Evolutionary conservation across 2,888 invertebrate genomes (phyloP), one percentile per base, ranked within the genome.

Genomic region (Thecocarcelia acutangulata): DNA sequence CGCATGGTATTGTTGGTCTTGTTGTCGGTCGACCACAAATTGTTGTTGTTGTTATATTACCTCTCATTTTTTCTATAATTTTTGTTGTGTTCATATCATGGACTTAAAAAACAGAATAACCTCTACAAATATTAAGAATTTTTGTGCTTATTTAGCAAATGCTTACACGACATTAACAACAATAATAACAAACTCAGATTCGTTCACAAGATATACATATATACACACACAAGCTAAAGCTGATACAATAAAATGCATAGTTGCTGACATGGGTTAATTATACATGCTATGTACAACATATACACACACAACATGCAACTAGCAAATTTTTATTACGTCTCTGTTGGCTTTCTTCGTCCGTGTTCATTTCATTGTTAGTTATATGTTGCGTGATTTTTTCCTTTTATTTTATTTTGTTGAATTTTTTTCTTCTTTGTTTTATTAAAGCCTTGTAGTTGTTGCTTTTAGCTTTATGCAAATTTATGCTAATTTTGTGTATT

Each of bases 131-230:
- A 69, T 74, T 78, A 74, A 82, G 77, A 59, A 82, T 74, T 74
- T 82, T 78, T 82, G 74, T 82, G 82, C 82, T 82, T 82, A 82
- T 78, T 82, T 82, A 82, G 82, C 82, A 82, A 82, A 82, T 82
- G 78, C 82, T 82, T 74, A 82, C 78, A 82, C 48, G 82, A 74
- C 82, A 82, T 82, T 78, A 82, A 74, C 74, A 77, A 37, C 37
- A 78, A 70, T 50, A 74, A 82, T 33, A 69, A 73, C 33, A 50
- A 54, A 63, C 54, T 50, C 28, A 54, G 46, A 42, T 52, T 1
- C 58, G 52, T 44, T 15, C 6, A 28, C 6, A 59, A 52, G 28
- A 52, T 15, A 21, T n/a, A 42, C 21, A 37, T 5, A 11, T 33
- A 50, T 24, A 6, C n/a, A 28, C 33, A 33, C 11, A 52, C 42